Evolutionary conservation across 2,888 invertebrate species (phyloP).

Genomic region (Phoronis australis): DNA sequence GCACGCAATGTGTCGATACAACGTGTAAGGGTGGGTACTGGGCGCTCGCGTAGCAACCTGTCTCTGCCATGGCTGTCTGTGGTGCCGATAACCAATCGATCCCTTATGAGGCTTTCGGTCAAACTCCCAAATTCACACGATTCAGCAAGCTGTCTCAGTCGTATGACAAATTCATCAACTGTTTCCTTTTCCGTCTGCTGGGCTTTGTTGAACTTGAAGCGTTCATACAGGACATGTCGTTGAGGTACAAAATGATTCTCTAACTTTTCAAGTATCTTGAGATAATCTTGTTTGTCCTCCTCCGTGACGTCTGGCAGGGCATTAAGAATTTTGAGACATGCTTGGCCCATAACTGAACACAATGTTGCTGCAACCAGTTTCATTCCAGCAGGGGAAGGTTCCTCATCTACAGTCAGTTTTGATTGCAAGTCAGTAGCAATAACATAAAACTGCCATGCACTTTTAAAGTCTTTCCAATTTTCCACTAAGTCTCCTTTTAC

Average conservation of each 20-base stretch:
- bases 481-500: neutral
- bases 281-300: neutral
- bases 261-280: neutral
- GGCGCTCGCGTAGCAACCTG: neutral
- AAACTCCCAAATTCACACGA: slow-evolving; percentile 6
- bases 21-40: neutral
- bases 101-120: slow-evolving; percentile 2
- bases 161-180: slow-evolving; percentile 3
- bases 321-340: neutral
- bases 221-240: neutral
- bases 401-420: neutral
- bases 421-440: neutral
- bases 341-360: neutral
- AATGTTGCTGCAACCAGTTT: neutral
- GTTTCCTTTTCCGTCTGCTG: neutral
- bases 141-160: slow-evolving; percentile 5
- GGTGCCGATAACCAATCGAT: slow-evolving; percentile 4
- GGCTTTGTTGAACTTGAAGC: neutral
- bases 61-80: neutral
- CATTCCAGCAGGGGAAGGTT: neutral
- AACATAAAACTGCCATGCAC: neutral
- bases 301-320: neutral
- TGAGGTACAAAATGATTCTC: neutral
- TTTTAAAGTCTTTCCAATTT: neutral
- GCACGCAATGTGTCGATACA: neutral